These are phyloP conservation scores for Knipowitschia caucasica DNA, from an alignment of 2,797 vertebrate genomes.

Conservation along the genomic window DNA sequence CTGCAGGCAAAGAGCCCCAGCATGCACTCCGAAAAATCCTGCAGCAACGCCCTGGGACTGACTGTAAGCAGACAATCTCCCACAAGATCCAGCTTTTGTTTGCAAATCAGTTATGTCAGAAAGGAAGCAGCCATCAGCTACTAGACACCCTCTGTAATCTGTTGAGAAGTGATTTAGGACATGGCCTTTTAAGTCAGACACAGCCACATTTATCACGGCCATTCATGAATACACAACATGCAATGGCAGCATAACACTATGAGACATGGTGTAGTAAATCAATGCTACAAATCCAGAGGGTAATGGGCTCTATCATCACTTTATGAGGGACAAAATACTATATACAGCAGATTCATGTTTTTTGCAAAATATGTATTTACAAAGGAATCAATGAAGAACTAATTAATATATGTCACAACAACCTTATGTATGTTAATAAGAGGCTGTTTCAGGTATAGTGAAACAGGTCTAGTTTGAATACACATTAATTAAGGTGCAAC, in stretches of 20 bases:
- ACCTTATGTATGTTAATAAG: conserved; percentile 32
- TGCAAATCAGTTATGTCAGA: conserved; percentile 45
- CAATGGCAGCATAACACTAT: conserved; percentile 29
- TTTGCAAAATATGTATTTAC: conserved; percentile 30
- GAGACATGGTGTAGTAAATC: conserved; percentile 38
- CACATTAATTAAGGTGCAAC: conserved; percentile 21
- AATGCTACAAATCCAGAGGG: conserved; percentile 34
- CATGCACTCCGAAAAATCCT: conserved; percentile 54
- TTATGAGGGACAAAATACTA: conserved; percentile 23
- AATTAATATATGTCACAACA: conserved; percentile 39
- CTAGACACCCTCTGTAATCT: conserved; percentile 23
- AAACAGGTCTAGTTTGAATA: conserved; percentile 16
- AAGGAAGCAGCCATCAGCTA: conserved; percentile 31
- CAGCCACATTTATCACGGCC: conserved; percentile 25
- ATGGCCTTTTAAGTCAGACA: conserved; percentile 16
- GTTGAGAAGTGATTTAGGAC: conserved; percentile 13
- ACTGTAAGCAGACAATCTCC: conserved; percentile 59
- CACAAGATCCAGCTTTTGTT: conserved; percentile 55
- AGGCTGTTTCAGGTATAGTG: conserved; percentile 19
- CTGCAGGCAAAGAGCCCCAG: conserved; percentile 48
- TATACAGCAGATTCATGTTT: conserved; percentile 36
- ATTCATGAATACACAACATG: conserved; percentile 44
- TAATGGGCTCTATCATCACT: conserved; percentile 7
- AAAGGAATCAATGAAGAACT: conserved; percentile 42
- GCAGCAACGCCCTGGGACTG: conserved; percentile 75